These are phyloP conservation scores for Sigmodon hispidus DNA, from an alignment of 2,113 vertebrate species.

Conservation along the genomic window DNA sequence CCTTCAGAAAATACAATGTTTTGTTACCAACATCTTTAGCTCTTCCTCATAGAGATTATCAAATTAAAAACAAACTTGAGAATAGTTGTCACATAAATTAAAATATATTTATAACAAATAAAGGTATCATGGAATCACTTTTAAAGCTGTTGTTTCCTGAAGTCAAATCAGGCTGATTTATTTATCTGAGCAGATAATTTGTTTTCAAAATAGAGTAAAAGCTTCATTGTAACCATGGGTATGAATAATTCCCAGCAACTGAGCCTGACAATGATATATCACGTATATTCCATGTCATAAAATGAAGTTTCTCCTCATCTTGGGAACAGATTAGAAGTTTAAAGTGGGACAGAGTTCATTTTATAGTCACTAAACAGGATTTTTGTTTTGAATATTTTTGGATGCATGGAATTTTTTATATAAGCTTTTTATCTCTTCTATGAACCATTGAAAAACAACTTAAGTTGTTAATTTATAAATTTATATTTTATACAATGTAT, in stretches of 20 bases:
- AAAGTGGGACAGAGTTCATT: background rate
- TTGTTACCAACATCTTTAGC: background rate
- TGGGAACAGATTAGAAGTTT: background rate
- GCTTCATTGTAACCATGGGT: accelerated
- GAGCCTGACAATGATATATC: too few relatives aligned
- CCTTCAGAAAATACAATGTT: background rate
- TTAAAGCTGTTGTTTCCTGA: background rate
- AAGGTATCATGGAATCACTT: background rate
- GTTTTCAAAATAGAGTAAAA: background rate
- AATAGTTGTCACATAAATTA: background rate
- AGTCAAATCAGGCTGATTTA: background rate
- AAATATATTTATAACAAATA: background rate
- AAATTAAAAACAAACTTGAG: background rate
- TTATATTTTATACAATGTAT: background rate
- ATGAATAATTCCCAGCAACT: background rate
- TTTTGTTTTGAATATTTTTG: accelerated
- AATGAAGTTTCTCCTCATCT: accelerated
- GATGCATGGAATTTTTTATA: background rate
- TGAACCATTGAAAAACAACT: background rate
- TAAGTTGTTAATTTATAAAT: background rate
- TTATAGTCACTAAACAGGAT: background rate
- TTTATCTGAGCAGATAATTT: background rate
- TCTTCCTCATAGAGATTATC: background rate
- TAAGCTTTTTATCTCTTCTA: background rate
- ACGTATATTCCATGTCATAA: background rate